These are phyloP conservation scores for Apodemia zela DNA, from an alignment of 2,888 invertebrate genomes.

Conservation along the genomic window DNA sequence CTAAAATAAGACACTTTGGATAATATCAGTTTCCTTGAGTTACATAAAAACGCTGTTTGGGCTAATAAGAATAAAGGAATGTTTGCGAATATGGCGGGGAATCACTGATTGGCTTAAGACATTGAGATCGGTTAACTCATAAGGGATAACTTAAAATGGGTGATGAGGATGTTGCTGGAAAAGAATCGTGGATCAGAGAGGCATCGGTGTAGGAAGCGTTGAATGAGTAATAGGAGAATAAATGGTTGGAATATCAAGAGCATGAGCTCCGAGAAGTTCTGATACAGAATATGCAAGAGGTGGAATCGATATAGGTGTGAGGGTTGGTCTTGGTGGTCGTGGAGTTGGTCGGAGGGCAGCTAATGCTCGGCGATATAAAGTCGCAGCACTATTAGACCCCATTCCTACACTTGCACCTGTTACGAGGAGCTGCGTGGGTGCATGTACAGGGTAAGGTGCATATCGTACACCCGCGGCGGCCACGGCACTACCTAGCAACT, in stretches of 20 bases:
- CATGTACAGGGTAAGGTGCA: slow-evolving; percentile 81
- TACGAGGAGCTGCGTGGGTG: slow-evolving; percentile 69
- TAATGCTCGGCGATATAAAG: slow-evolving; percentile 66
- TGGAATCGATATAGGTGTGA: slow-evolving; percentile 61
- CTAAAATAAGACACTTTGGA: slow-evolving; percentile 78
- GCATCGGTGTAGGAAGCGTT: slow-evolving; percentile 74
- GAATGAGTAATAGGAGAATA: slow-evolving; percentile 86
- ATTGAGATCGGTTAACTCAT: slow-evolving; percentile 19
- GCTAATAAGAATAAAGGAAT: slow-evolving; percentile 61
- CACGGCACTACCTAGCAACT: slow-evolving; percentile 92
- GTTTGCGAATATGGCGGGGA: slow-evolving; percentile 59
- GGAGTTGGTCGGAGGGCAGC: slow-evolving; percentile 67
- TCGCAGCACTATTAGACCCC: slow-evolving; percentile 54
- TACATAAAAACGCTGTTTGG: slow-evolving; percentile 50
- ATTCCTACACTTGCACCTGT: slow-evolving; percentile 61
- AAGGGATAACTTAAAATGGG: slow-evolving; percentile 50
- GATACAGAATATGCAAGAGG: slow-evolving; percentile 75
- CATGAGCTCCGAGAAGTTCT: slow-evolving; percentile 82
- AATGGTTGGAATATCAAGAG: slow-evolving; percentile 86
- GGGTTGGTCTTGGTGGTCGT: slow-evolving; percentile 58
- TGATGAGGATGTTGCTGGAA: slow-evolving; percentile 75
- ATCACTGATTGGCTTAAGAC: slow-evolving; percentile 27
- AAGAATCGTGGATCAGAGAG: slow-evolving; percentile 76
- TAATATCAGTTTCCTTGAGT: slow-evolving; percentile 69
- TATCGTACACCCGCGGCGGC: slow-evolving; percentile 81